A percentile compares a stretch with the other conserved stretches of the same genome.
phyloP scores from a whole-genome alignment of 2,797 vertebrate genomes.

The Pseudochaenichthys georgianus region DNA sequence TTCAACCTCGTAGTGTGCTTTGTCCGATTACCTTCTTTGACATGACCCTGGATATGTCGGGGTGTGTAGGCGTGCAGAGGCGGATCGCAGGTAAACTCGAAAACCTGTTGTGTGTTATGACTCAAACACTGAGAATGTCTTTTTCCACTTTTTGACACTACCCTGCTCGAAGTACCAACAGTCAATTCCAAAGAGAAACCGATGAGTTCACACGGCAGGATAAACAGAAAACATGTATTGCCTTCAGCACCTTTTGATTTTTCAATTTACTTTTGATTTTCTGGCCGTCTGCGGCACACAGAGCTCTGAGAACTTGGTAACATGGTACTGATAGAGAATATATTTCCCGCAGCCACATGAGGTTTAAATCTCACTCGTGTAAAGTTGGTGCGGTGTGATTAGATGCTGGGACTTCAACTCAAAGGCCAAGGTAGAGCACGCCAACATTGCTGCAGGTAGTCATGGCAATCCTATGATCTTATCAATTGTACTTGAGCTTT shows the following conservation, averaged over 20 bases:
- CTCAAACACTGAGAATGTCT: conserved; percentile 42
- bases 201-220: conserved; percentile 47
- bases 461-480: conserved; percentile 8
- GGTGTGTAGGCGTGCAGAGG: conserved; percentile 55
- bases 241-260: conserved; percentile 28
- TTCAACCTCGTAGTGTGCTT: conserved; percentile 18
- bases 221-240: conserved; percentile 44
- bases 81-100: conserved; percentile 73
- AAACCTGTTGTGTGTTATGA: conserved; percentile 54
- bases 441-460: conserved; percentile 28
- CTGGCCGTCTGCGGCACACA: conserved; percentile 19
- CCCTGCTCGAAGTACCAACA: conserved; percentile 42
- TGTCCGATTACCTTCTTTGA: conserved; percentile 34
- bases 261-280: conserved; percentile 16
- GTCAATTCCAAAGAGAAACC: conserved; percentile 50
- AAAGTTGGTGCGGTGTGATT: conserved; percentile 34
- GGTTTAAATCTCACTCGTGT: conserved; percentile 34
- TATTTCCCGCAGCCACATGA: conserved; percentile 49
- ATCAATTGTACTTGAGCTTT: conserved; percentile 7
- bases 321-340: conserved; percentile 38
- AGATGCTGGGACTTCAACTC: conserved; percentile 28
- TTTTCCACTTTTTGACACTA: conserved; percentile 50
- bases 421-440: conserved; percentile 25
- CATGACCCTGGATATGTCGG: conserved; percentile 16
- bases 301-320: conserved; percentile 48